Evolutionary conservation across 2,797 vertebrate genomes (phyloP).

Genomic region (Eulemur albifrons): DNA sequence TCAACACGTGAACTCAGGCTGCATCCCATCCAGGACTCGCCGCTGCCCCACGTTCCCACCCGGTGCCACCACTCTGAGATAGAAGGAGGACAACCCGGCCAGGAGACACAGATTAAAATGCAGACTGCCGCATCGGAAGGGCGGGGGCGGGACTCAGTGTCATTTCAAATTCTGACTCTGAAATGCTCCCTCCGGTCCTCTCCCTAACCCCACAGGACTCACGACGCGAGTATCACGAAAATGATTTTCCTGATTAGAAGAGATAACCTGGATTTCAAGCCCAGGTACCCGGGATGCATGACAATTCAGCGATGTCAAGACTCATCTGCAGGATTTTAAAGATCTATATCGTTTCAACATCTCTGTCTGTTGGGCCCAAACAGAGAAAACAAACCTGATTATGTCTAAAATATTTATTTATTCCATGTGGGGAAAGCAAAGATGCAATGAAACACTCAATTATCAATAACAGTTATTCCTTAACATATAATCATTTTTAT

Average conservation of each 20-base stretch:
- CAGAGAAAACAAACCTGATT: constrained; percentile 24
- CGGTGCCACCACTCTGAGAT: constrained; percentile 18
- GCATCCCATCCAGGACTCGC: constrained; percentile 54
- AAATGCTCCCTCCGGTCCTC: background rate
- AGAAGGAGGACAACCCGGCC: background rate
- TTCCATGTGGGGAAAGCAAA: constrained; percentile 56
- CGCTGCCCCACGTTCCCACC: background rate
- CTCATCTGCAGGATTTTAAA: constrained; percentile 56
- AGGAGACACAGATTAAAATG: constrained; percentile 38
- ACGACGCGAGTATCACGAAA: constrained; percentile 26
- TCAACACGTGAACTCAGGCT: constrained; percentile 22
- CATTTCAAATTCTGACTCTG: background rate
- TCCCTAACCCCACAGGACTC: constrained; percentile 35
- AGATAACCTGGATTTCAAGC: constrained; percentile 14
- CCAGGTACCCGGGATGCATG: background rate
- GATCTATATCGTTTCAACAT: background rate
- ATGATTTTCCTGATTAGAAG: constrained; percentile 66
- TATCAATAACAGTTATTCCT: constrained; percentile 65
- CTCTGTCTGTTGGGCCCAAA: constrained; percentile 7
- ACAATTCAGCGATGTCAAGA: constrained; percentile 13
- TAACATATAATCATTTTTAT: constrained; percentile 62
- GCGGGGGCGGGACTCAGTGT: background rate
- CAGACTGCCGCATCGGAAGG: rapidly evolving
- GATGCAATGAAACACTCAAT: constrained; percentile 68
- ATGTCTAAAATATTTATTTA: constrained; percentile 60